phyloP scores from a whole-genome alignment of 2,888 invertebrate genomes.

The Arctia plantaginis region DNA sequence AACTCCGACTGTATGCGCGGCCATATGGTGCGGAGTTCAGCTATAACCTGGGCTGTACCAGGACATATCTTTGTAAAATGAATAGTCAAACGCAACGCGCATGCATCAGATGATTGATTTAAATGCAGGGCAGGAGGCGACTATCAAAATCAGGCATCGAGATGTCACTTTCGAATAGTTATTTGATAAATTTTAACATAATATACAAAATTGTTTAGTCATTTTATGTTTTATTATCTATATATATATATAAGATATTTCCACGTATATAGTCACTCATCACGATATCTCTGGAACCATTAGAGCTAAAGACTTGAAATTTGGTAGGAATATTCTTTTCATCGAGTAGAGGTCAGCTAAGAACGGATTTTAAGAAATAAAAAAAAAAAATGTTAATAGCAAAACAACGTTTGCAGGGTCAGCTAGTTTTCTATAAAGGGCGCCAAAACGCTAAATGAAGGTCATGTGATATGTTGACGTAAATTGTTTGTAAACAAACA shows the following conservation, averaged over 20 bases:
- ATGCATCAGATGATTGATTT: slow-evolving; percentile 60
- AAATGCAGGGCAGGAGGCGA: slow-evolving; percentile 40
- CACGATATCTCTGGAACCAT: too few species aligned
- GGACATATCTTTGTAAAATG: slow-evolving; percentile 4
- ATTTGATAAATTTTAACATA: not conserved
- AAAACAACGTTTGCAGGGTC: too few species aligned
- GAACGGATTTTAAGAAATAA: too few species aligned
- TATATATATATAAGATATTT: too few species aligned
- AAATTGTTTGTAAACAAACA: not conserved
- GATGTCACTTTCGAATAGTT: not conserved
- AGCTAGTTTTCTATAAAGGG: not conserved
- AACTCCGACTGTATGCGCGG: slow-evolving; percentile 16
- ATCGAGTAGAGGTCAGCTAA: too few species aligned
- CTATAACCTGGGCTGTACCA: slow-evolving; percentile 13
- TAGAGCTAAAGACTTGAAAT: too few species aligned
- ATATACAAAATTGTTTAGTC: not conserved
- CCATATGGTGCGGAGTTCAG: slow-evolving; percentile 25
- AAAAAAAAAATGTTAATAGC: too few species aligned
- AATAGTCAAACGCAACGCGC: slow-evolving; percentile 46
- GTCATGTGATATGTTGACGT: not conserved
- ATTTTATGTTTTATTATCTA: too few species aligned
- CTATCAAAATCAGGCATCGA: not conserved
- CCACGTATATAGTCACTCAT: too few species aligned
- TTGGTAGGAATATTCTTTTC: too few species aligned
- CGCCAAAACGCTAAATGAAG: not conserved